Conservation (phyloP, 2,797 vertebrate genomes). For the Mallotus villosus region DNA sequence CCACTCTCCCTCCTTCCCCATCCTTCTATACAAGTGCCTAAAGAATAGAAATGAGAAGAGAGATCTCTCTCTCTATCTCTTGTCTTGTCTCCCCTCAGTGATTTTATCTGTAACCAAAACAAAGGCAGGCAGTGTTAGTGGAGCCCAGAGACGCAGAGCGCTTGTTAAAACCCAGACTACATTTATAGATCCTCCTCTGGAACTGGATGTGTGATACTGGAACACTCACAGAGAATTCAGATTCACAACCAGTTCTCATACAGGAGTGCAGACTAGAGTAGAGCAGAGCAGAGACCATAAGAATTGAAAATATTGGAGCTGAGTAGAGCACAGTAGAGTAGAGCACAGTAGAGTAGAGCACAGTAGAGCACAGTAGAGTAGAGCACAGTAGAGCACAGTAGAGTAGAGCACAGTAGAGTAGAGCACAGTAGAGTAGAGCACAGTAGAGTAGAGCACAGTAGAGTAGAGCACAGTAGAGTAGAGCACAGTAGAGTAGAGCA, state of each 20-base stretch:
- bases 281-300: neutral
- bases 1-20: conserved; percentile 45
- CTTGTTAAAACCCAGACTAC: conserved; percentile 44
- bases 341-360: too few relatives aligned
- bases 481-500: neutral
- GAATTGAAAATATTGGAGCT: neutral
- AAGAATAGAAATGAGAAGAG: conserved; percentile 13
- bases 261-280: neutral
- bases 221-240: neutral
- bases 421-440: too few relatives aligned
- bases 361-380: neutral
- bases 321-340: too few relatives aligned
- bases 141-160: conserved; percentile 33
- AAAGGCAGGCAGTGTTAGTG: conserved; percentile 58
- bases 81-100: conserved; percentile 56
- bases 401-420: neutral
- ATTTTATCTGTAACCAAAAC: conserved; percentile 74
- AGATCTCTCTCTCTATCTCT: conserved; percentile 20
- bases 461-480: too few relatives aligned
- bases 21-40: conserved; percentile 24
- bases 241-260: too few relatives aligned
- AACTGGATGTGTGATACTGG: neutral
- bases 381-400: too few relatives aligned
- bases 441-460: neutral
- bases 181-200: conserved; percentile 36